Evolutionary conservation across 2,113 vertebrate genomes (phyloP).

Genomic region (Vicugna pacos): DNA sequence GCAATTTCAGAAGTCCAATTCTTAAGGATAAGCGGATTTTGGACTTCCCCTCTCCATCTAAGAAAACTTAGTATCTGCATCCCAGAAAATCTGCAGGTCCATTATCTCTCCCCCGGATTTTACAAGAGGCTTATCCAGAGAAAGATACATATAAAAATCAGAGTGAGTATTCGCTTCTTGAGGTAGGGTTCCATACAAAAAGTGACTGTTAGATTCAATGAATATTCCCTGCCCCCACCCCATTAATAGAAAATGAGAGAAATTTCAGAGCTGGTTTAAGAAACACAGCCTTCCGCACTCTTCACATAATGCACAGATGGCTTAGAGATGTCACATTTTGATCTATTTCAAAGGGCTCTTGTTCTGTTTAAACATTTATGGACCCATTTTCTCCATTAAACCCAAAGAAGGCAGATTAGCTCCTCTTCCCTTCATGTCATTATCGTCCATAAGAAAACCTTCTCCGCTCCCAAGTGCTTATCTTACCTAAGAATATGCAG

Average conservation of each 20-base stretch:
- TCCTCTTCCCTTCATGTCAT: conserved; percentile 54
- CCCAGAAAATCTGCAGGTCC: background rate
- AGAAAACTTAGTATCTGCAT: conserved; percentile 34
- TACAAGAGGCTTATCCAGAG: background rate
- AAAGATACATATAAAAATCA: background rate
- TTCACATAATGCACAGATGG: conserved; percentile 78
- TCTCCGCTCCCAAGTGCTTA: conserved; percentile 69
- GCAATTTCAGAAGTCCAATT: conserved; percentile 45
- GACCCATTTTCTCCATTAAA: conserved; percentile 80
- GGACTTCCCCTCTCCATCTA: background rate
- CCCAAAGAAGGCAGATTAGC: conserved; percentile 63
- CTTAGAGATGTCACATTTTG: conserved; percentile 79
- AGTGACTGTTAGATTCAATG: conserved; percentile 35
- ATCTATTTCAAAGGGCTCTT: conserved; percentile 81
- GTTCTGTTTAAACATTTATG: conserved; percentile 83
- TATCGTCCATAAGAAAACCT: conserved; percentile 59
- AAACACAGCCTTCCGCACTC: conserved; percentile 51
- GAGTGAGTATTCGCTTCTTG: background rate
- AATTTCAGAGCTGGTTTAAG: conserved; percentile 75
- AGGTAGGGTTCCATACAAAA: background rate
- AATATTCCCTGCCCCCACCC: conserved; percentile 64
- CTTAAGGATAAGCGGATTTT: conserved; percentile 1
- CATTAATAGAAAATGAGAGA: conserved; percentile 76
- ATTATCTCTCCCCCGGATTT: background rate
- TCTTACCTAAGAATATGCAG: conserved; percentile 53